A percentile compares a stretch with the other conserved stretches of the same genome.
phyloP scores from a whole-genome alignment of 2,888 invertebrate genomes.

The Trissonchulus latispiculum region DNA sequence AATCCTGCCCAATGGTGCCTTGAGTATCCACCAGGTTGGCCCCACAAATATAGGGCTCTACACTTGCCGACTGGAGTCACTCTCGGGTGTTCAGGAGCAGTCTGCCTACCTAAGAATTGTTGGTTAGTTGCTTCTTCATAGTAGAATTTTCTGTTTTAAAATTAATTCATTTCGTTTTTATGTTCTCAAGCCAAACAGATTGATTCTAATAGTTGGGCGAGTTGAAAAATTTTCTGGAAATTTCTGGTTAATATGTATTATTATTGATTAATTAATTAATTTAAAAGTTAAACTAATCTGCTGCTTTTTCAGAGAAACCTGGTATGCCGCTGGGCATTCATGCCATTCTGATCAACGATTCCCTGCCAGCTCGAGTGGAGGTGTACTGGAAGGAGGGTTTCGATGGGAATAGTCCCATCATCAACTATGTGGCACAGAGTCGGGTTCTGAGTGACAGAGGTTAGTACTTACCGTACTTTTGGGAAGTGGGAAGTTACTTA shows the following conservation, averaged over 20 bases:
- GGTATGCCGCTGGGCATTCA: constrained; percentile 78
- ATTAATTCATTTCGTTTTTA: too few species aligned
- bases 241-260: neutral
- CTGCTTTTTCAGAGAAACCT: constrained; percentile 62
- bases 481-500: too few species aligned
- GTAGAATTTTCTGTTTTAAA: too few species aligned
- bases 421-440: constrained; percentile 81
- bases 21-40: constrained; percentile 52
- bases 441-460: constrained; percentile 76
- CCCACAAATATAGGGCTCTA: constrained; percentile 71
- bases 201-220: too few species aligned
- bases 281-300: neutral
- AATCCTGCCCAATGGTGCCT: constrained; percentile 31
- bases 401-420: constrained; percentile 89
- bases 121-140: too few species aligned
- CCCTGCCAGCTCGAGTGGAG: constrained; percentile 65
- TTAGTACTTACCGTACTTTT: too few species aligned
- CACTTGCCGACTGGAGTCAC: constrained; percentile 71
- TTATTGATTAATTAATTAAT: constrained; percentile 17
- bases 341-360: constrained; percentile 66
- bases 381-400: constrained; percentile 91
- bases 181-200: too few species aligned
- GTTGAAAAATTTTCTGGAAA: too few species aligned
- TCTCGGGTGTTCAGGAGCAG: constrained; percentile 83
- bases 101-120: constrained; percentile 74